These are phyloP conservation scores for Acholoe squamosa DNA, from an alignment of 2,888 invertebrate species.

Conservation along the genomic window DNA sequence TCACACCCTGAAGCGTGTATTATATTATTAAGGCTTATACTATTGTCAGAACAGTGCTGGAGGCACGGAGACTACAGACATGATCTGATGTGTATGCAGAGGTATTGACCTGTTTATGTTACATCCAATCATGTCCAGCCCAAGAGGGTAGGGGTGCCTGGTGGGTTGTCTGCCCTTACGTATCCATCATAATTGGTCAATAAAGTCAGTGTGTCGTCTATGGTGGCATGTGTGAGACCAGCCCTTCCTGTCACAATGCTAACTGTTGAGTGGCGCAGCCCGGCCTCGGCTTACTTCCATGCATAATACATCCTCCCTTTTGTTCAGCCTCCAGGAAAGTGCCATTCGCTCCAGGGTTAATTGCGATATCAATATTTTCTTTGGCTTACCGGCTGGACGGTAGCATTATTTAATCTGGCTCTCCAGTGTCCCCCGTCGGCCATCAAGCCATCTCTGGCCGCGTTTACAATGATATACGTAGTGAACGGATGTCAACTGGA, in stretches of 20 bases:
- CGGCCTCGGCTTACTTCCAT: background rate
- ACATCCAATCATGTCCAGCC: background rate
- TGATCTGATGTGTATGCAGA: too few species aligned
- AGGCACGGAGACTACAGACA: too few species aligned
- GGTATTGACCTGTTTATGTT: constrained; percentile 15
- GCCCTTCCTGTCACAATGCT: constrained; percentile 32
- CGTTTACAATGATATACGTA: too few species aligned
- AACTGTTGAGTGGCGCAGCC: background rate
- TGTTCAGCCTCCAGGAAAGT: background rate
- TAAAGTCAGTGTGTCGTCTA: background rate
- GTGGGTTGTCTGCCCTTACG: background rate
- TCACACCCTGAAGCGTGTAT: too few species aligned
- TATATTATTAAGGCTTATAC: too few species aligned
- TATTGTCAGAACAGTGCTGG: too few species aligned
- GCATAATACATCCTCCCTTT: constrained; percentile 14
- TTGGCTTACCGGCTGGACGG: background rate
- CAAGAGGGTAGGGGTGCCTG: background rate
- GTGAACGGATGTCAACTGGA: too few species aligned
- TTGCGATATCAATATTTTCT: constrained; percentile 34
- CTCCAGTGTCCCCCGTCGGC: too few species aligned
- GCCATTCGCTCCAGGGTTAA: background rate
- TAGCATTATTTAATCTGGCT: background rate
- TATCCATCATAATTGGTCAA: constrained; percentile 23
- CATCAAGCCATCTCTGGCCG: too few species aligned
- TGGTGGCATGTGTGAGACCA: background rate